These are phyloP conservation scores for Sebastes umbrosus DNA, from an alignment of 2,797 vertebrate species.

Conservation along the genomic window DNA sequence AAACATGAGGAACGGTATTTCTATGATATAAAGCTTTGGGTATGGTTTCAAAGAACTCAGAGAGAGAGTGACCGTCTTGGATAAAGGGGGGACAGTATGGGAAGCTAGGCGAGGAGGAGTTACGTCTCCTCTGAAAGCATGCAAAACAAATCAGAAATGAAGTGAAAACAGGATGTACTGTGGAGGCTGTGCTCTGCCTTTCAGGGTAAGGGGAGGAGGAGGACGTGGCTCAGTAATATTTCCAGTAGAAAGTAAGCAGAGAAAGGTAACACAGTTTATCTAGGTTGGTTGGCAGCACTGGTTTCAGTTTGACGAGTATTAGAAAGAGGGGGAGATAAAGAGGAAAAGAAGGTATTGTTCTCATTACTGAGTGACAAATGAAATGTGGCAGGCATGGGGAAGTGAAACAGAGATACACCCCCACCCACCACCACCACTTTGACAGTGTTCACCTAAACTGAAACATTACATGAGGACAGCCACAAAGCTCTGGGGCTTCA, in stretches of 20 bases:
- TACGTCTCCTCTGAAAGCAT: conserved; percentile 62
- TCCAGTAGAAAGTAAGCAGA: conserved; percentile 44
- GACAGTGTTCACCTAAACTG: conserved; percentile 34
- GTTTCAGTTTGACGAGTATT: conserved; percentile 31
- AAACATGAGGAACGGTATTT: conserved; percentile 97
- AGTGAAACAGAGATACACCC: background rate
- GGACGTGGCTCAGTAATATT: conserved; percentile 66
- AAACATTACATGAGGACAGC: conserved; percentile 83
- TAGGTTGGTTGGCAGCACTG: conserved; percentile 56
- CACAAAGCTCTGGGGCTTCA: conserved; percentile 75
- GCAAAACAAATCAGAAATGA: conserved; percentile 52
- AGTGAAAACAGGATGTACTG: conserved; percentile 16
- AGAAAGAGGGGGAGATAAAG: conserved; percentile 8
- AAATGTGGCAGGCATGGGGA: background rate
- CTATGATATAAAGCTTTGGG: conserved; percentile 93
- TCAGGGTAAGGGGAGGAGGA: background rate
- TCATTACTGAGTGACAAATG: conserved; percentile 20
- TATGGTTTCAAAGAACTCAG: conserved; percentile 78
- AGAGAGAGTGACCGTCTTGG: conserved; percentile 31
- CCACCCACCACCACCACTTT: background rate
- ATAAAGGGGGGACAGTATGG: background rate
- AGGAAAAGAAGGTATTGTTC: background rate
- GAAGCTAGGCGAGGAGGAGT: conserved; percentile 23
- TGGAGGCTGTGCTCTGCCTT: conserved; percentile 50
- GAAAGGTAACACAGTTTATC: conserved; percentile 19